Conservation (phyloP, 1,140 invertebrate species). For the Drosophila punjabiensis region DNA sequence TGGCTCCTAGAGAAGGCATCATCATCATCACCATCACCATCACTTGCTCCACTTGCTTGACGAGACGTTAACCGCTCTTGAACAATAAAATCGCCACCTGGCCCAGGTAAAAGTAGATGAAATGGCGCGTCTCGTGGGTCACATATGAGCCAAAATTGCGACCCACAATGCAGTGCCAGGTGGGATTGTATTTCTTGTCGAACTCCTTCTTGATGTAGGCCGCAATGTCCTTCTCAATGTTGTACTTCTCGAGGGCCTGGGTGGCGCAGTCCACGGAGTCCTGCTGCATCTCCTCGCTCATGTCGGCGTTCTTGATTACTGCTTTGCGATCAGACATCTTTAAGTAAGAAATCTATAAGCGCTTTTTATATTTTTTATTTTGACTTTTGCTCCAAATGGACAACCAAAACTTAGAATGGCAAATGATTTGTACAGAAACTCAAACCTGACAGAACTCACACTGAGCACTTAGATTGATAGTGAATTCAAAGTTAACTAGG, state of each 20-base stretch:
- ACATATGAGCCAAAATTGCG: constrained; percentile 98
- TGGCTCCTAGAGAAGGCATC: constrained; percentile 58
- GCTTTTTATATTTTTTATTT: constrained; percentile 14
- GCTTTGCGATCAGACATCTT: constrained; percentile 99
- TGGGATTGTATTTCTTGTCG: constrained; percentile 99
- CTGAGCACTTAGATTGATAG: too few species aligned
- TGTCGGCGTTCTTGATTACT: constrained; percentile 99
- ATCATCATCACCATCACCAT: constrained; percentile 68
- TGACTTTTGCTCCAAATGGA: background rate
- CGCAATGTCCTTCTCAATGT: constrained; percentile 99
- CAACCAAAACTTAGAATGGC: background rate
- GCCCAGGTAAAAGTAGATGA: constrained; percentile 99
- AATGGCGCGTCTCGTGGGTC: constrained; percentile 98
- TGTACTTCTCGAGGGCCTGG: constrained; percentile 99
- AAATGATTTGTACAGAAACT: background rate
- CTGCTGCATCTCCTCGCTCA: constrained; percentile 99
- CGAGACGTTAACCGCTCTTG: constrained; percentile 95
- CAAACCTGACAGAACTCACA: background rate
- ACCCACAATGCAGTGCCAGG: constrained; percentile 98
- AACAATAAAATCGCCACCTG: constrained; percentile 99
- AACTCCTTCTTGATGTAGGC: constrained; percentile 99
- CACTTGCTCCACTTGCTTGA: background rate
- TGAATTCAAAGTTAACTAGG: background rate
- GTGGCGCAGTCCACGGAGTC: constrained; percentile 99
- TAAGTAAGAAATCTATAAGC: constrained; percentile 12